phyloP scores from a whole-genome alignment of 1,140 invertebrate species.

The Ylistrum balloti region DNA sequence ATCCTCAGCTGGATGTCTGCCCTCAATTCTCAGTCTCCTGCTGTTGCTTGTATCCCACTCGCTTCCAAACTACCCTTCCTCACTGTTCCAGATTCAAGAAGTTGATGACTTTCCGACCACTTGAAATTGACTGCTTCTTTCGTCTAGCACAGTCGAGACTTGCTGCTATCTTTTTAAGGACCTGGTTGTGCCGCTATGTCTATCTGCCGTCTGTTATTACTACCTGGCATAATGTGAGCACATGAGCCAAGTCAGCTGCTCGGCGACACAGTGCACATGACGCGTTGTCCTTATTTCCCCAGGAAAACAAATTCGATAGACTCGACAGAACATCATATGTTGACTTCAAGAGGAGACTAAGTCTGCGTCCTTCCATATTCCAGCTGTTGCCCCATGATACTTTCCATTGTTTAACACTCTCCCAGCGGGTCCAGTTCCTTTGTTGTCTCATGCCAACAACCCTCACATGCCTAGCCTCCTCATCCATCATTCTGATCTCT shows the following conservation, averaged over 20 bases:
- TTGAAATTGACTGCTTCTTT: no score
- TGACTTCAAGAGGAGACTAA: constrained; percentile 21
- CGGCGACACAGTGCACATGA: no score
- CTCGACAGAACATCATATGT: constrained; percentile 50
- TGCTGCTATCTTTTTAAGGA: no score
- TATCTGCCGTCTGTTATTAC: no score
- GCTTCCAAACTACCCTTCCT: background rate
- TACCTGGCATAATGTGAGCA: no score
- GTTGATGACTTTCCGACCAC: no score
- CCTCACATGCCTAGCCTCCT: constrained; percentile 24
- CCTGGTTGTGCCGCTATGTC: no score
- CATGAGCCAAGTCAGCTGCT: no score
- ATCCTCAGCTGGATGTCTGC: constrained; percentile 21
- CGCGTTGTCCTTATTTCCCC: background rate
- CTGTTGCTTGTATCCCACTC: constrained; percentile 44
- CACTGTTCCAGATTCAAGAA: no score
- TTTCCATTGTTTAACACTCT: constrained; percentile 39
- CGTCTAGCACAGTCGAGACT: no score
- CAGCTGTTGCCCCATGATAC: constrained; percentile 43
- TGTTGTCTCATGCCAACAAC: constrained; percentile 46
- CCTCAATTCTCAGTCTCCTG: constrained; percentile 43
- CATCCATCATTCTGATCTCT: constrained; percentile 43
- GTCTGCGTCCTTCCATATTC: background rate
- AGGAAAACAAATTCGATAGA: constrained; percentile 35
- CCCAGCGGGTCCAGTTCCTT: constrained; percentile 35